phyloP scores from a whole-genome alignment of 2,113 vertebrate genomes.

The Willisornis vidua region DNA sequence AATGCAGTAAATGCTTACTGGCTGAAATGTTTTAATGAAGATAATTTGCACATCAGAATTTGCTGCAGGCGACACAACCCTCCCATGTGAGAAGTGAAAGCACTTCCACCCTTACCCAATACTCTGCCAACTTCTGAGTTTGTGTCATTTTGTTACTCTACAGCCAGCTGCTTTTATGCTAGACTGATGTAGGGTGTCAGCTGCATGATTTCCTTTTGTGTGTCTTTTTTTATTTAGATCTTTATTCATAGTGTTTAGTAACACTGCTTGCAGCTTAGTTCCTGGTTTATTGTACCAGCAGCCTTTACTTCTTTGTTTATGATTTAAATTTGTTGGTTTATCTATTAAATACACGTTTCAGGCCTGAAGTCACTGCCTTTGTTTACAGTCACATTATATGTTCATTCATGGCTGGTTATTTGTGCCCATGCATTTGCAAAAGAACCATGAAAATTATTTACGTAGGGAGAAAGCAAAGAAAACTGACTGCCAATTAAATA shows the following conservation, averaged over 20 bases:
- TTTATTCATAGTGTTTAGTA: background rate
- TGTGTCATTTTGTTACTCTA: background rate
- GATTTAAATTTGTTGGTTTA: background rate
- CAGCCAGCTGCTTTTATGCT: background rate
- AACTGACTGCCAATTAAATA: conserved; percentile 67
- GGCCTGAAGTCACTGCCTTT: background rate
- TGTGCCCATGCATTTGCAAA: background rate
- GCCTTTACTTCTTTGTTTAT: background rate
- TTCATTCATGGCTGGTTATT: background rate
- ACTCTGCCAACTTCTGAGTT: background rate
- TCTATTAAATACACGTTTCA: background rate
- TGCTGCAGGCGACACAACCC: background rate
- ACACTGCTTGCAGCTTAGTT: background rate
- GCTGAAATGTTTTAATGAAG: background rate
- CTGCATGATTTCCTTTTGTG: background rate
- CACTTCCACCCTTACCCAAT: background rate
- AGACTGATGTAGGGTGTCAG: background rate
- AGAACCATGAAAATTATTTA: background rate
- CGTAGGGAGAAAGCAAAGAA: conserved; percentile 79
- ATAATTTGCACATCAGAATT: background rate
- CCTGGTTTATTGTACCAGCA: background rate
- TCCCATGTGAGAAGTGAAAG: background rate
- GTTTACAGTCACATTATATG: background rate
- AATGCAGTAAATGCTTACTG: background rate
- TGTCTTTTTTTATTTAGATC: background rate